Base-by-base conservation (phyloP, 2,113 vertebrate species). In the Zapus hudsonius region DNA sequence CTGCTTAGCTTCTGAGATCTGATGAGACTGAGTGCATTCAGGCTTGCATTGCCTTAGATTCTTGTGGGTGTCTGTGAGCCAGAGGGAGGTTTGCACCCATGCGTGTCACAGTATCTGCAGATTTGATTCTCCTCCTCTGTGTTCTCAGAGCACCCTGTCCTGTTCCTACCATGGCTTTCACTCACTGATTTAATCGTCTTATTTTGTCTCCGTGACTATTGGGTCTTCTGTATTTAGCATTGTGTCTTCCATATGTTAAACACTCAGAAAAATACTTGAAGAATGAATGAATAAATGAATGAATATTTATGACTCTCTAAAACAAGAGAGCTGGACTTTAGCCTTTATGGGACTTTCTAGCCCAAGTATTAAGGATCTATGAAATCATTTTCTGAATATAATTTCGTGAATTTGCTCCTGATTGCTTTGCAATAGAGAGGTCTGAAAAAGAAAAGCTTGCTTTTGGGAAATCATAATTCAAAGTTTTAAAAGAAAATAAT, bases 321-420 rank as follows among this genome's bases (percentile, higher is more conserved):
- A 83, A 73, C 4, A 91, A 83, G 52, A 9, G 25, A 36, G 72
- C 31, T 84, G 55, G 27, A 79, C 55, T 91, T 89, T 80, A 83
- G 95, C 42, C 9, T 91, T 74, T 70, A 70, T 42, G 10, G 31
- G 10, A 13, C 13, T 31, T 88, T 73, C 17, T 19, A 66, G 4
- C 8, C 85, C 23, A 91, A 84, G 25, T 74, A 85, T 75, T 75
- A 66, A 44, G 19, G 79, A 59, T 75, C 69, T 87, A 47, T 87
- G 11, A 87, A 81, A 55, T 84, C 5, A 89, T 82, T 94, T 90
- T 86, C 79, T 59, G 93, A 93, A 63, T 92, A 3, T 13, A 64
- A 11, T 52, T 91, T 94, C 67, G 69, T 75, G 89, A 47, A 80
- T 87, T 91, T 59, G 40, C 19, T 86, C 25, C 89, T 59, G 92